phyloP scores from a whole-genome alignment of 2,797 vertebrate species.

The Girardinus metallicus region DNA sequence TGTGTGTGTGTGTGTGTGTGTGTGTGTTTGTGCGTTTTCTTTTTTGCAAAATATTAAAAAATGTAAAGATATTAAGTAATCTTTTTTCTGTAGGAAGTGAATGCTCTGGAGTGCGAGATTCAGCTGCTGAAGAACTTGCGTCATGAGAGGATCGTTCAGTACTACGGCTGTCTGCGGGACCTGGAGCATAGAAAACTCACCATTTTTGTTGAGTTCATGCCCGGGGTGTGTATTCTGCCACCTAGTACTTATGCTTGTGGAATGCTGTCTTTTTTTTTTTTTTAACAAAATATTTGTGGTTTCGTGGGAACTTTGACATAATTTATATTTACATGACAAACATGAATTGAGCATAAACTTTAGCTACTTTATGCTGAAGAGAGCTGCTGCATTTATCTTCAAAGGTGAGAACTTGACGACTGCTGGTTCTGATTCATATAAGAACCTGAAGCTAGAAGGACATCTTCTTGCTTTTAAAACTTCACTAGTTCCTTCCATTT shows the following conservation, averaged over 20 bases:
- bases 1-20: background rate
- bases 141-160: constrained; percentile 93
- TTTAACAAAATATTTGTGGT: background rate
- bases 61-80: background rate
- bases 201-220: constrained; percentile 96
- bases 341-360: background rate
- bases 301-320: background rate
- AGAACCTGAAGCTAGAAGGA: background rate
- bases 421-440: background rate
- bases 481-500: background rate
- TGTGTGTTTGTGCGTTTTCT: background rate
- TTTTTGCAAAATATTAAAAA: background rate
- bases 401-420: background rate
- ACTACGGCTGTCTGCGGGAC: constrained; percentile 90
- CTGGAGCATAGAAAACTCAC: constrained; percentile 88
- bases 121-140: constrained; percentile 93
- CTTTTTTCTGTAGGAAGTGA: constrained; percentile 84
- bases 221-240: constrained; percentile 83
- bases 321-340: background rate
- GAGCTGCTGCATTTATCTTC: background rate
- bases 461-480: background rate
- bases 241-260: constrained; percentile 9
- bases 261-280: constrained; percentile 4
- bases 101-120: constrained; percentile 94
- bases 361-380: background rate